Conservation (phyloP, 2,113 vertebrate species). For the Corydoras sp. region DNA sequence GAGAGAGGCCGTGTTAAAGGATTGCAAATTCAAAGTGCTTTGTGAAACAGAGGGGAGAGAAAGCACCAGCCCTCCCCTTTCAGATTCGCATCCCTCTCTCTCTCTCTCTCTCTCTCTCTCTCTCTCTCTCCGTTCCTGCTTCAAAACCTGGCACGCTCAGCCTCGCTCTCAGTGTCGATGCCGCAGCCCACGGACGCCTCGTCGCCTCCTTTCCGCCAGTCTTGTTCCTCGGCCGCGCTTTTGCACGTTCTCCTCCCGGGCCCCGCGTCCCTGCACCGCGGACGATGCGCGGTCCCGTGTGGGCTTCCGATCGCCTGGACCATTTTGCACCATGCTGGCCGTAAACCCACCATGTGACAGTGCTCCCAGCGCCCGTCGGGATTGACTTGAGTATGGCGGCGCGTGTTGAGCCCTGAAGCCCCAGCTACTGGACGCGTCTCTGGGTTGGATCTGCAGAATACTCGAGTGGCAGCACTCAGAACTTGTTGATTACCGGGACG, state of each 20-base stretch:
- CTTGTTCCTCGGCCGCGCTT: slow-evolving; percentile 2
- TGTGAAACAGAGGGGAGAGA: slow-evolving; percentile 55
- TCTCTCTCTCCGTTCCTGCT: slow-evolving; percentile 21
- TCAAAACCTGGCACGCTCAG: slow-evolving; percentile 37
- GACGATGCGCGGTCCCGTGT: neutral
- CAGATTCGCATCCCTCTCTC: neutral
- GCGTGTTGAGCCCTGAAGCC: neutral
- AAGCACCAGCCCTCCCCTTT: slow-evolving; percentile 33
- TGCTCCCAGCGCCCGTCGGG: neutral
- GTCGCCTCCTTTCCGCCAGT: slow-evolving; percentile 25
- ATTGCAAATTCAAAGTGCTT: slow-evolving; percentile 58
- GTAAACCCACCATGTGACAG: slow-evolving; percentile 24
- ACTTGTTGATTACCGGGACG: neutral
- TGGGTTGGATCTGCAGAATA: too few relatives aligned
- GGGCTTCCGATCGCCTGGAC: slow-evolving; percentile 18
- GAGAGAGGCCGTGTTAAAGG: slow-evolving; percentile 48
- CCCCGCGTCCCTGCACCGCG: slow-evolving; percentile 1
- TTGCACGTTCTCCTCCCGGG: neutral
- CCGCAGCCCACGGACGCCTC: slow-evolving; percentile 54
- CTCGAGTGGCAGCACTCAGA: neutral
- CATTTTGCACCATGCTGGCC: slow-evolving; percentile 23
- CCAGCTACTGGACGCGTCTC: too few relatives aligned
- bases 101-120: neutral
- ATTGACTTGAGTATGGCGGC: slow-evolving; percentile 42
- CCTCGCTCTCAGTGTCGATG: slow-evolving; percentile 42